These are phyloP conservation scores for Melanchra persicariae DNA, from an alignment of 2,888 invertebrate species.

Conservation along the genomic window DNA sequence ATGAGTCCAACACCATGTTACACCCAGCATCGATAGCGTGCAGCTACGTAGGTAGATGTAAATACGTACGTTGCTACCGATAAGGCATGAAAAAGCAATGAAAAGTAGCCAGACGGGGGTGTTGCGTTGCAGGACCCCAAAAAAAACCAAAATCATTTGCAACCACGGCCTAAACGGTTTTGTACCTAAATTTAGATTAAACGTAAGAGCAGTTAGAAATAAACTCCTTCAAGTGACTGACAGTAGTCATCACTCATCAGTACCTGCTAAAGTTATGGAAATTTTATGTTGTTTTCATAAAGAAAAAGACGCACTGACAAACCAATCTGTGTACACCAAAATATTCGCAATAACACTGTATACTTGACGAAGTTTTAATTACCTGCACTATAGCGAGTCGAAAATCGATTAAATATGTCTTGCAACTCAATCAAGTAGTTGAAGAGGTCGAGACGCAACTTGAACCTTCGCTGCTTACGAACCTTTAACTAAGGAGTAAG, in stretches of 20 bases:
- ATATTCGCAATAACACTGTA: slow-evolving; percentile 26
- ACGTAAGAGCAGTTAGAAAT: background rate
- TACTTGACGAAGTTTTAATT: slow-evolving; percentile 46
- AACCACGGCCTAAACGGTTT: background rate
- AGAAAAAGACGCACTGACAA: background rate
- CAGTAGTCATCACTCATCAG: no score
- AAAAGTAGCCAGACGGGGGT: no score
- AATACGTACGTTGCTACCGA: no score
- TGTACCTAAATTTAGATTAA: background rate
- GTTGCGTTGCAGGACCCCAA: background rate
- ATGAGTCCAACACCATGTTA: background rate
- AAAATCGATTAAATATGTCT: slow-evolving; percentile 65
- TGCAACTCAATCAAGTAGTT: slow-evolving; percentile 58
- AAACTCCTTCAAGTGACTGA: background rate
- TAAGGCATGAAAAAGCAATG: no score
- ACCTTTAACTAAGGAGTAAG: slow-evolving; percentile 2
- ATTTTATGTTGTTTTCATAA: no score
- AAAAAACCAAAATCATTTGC: background rate
- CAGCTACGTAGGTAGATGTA: background rate
- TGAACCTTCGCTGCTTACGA: slow-evolving; percentile 36
- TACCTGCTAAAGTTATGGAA: no score
- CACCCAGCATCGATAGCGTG: background rate
- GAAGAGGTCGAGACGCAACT: slow-evolving; percentile 44
- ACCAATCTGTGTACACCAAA: background rate
- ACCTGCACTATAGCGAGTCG: slow-evolving; percentile 38